Percentiles rank a stretch among this genome's conserved stretches.
phyloP scores from a whole-genome alignment of 2,888 invertebrate species.

The Euplexia lucipara region DNA sequence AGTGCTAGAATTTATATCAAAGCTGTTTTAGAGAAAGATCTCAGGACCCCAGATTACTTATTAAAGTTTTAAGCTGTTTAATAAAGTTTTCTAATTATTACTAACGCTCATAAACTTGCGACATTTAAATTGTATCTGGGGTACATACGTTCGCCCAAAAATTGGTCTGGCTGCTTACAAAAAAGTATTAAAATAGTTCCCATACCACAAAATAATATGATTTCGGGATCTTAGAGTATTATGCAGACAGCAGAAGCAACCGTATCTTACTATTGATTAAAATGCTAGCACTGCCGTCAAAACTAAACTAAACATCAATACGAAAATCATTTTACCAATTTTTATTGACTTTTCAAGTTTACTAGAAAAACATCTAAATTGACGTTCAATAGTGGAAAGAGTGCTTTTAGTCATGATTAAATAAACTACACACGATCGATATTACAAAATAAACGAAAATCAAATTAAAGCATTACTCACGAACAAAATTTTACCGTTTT shows the following conservation, averaged over 20 bases:
- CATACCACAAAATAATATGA: too few relatives aligned
- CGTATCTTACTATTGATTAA: slow-evolving; percentile 20
- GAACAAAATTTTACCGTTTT: slow-evolving; percentile 28
- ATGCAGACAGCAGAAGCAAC: slow-evolving; percentile 6
- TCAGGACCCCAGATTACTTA: too few relatives aligned
- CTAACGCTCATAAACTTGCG: too few relatives aligned
- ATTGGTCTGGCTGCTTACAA: too few relatives aligned
- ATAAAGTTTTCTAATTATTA: too few relatives aligned
- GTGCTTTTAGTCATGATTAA: slow-evolving; percentile 13
- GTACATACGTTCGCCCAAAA: too few relatives aligned
- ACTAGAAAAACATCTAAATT: slow-evolving; percentile 69
- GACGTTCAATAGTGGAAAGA: slow-evolving; percentile 56
- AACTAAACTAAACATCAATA: slow-evolving; percentile 62
- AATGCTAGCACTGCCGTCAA: slow-evolving; percentile 38
- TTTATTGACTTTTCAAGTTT: slow-evolving; percentile 63
- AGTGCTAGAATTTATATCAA: slow-evolving; percentile 38
- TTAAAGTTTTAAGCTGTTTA: too few relatives aligned
- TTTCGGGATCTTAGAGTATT: too few relatives aligned
- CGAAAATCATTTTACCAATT: slow-evolving; percentile 64
- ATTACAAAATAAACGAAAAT: slow-evolving; percentile 27
- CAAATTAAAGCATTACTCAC: slow-evolving; percentile 55
- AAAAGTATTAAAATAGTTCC: too few relatives aligned
- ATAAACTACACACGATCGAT: slow-evolving; percentile 37
- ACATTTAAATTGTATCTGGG: too few relatives aligned
- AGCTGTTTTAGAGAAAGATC: not conserved